phyloP scores from a whole-genome alignment of 2,113 vertebrate genomes.

The Nothoprocta pentlandii region DNA sequence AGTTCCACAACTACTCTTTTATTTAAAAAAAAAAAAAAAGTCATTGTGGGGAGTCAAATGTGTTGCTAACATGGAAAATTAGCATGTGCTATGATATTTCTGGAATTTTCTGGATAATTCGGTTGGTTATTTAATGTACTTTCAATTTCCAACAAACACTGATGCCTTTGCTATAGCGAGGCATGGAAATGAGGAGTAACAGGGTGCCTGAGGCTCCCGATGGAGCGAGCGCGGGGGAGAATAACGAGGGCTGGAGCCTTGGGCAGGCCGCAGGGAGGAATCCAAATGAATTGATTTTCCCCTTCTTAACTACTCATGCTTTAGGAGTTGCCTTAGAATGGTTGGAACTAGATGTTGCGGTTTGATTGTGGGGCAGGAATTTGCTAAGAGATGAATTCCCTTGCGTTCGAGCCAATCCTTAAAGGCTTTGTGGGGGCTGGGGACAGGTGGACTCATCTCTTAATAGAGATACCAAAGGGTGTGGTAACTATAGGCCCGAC shows the following conservation, averaged over 20 bases:
- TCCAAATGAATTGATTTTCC: background rate
- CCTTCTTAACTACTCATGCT: background rate
- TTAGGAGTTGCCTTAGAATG: background rate
- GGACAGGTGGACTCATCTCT: too few relatives aligned
- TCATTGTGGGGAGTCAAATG: background rate
- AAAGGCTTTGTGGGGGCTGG: too few relatives aligned
- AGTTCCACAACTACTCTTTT: background rate
- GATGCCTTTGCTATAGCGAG: background rate
- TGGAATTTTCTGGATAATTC: background rate
- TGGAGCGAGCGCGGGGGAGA: background rate
- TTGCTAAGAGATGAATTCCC: too few relatives aligned
- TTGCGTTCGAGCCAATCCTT: too few relatives aligned
- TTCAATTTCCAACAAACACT: background rate
- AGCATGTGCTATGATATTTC: background rate
- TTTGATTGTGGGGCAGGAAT: too few relatives aligned
- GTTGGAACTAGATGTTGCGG: background rate
- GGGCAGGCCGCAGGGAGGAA: background rate
- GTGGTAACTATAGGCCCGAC: too few relatives aligned
- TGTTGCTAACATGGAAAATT: background rate
- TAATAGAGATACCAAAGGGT: too few relatives aligned
- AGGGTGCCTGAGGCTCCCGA: background rate
- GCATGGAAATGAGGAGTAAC: background rate
- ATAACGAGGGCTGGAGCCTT: background rate
- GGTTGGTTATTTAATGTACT: background rate
- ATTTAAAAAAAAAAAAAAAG: background rate